phyloP scores from a whole-genome alignment of 2,888 invertebrate genomes.

The Orchestes rusci region DNA sequence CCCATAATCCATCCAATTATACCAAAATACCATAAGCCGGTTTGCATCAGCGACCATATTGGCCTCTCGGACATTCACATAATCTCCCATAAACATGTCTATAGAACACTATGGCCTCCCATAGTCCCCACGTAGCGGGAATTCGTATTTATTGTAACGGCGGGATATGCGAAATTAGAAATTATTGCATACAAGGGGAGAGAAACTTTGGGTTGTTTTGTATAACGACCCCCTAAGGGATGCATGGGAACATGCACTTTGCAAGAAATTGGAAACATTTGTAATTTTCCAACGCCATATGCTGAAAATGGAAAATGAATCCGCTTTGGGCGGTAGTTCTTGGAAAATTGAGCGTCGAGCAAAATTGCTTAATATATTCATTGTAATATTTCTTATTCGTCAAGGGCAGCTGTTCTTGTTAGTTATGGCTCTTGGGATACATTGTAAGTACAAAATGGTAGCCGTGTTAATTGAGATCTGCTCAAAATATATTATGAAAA shows the following conservation, averaged over 20 bases:
- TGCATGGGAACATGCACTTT: not conserved
- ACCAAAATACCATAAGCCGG: no score
- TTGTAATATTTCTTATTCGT: slow-evolving; percentile 44
- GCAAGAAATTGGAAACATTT: not conserved
- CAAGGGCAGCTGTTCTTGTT: slow-evolving; percentile 42
- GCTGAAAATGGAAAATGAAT: slow-evolving; percentile 19
- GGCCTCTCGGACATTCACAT: no score
- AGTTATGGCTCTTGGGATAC: no score
- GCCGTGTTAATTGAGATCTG: no score
- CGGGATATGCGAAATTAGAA: slow-evolving; percentile 16
- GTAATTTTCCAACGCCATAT: slow-evolving; percentile 10
- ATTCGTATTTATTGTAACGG: slow-evolving; percentile 18
- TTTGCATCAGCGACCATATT: no score
- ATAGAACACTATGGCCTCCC: no score
- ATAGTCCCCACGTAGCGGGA: slow-evolving; percentile 6
- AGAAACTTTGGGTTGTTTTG: not conserved
- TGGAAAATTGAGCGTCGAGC: slow-evolving; percentile 17
- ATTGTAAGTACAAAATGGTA: no score
- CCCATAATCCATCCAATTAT: no score
- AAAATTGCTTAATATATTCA: slow-evolving; percentile 37
- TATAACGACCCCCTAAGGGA: not conserved
- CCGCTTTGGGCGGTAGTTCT: slow-evolving; percentile 18
- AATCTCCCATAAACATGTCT: no score
- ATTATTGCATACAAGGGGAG: slow-evolving; percentile 6
- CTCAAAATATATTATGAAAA: no score